Base-by-base conservation (phyloP, 2,888 invertebrate genomes). In the Onchidella celtica region DNA sequence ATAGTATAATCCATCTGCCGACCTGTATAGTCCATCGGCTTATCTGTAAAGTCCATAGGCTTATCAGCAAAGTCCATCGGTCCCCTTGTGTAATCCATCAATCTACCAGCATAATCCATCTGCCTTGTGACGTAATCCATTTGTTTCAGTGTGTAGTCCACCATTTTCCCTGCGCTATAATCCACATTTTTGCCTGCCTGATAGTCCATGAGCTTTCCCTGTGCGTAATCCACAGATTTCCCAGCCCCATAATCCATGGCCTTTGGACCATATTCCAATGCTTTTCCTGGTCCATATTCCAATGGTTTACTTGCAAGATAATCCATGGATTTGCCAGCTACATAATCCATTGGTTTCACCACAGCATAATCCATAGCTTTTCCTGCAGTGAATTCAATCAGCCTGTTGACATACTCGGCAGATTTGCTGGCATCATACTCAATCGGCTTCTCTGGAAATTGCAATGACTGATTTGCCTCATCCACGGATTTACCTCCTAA, bases 141-240 rank as follows among this genome's bases (percentile, higher is more conserved):
- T 34, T 66, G 66, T 66, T 66, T 32, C 32, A 66, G 32, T 66
- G 66, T 29, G 32, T 34, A 66, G 34, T 66, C 66, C 66, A 66
- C 34, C 66, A 66, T 34, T 34, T 66, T 66, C 3, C 34, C 66
- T 3, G 66, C 66, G 21, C 34, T 14, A 34, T 66, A 66, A 34
- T 66, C 66, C 34, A 66, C 3, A 21, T 11, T 21, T 34, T 66
- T 32, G 36, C 34, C 36, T 9, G 36, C 36, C 14, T 32, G 32
- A 21, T 34, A 66, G 9, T 66, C 21, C 34, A 66, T 34, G 2
- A 66, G 36, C 34, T 66, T 66, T 66, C 3, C 34, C 3, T 32
- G 21, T 11, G 66, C 3, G 32, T 21, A 34, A 27, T 34, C 66
- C 34, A 66, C 14, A 27, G 66, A 66, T 34, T 34, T 66, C 29